Evolutionary conservation across 2,888 invertebrate genomes (phyloP).

Genomic region (Eupithecia abbreviata): DNA sequence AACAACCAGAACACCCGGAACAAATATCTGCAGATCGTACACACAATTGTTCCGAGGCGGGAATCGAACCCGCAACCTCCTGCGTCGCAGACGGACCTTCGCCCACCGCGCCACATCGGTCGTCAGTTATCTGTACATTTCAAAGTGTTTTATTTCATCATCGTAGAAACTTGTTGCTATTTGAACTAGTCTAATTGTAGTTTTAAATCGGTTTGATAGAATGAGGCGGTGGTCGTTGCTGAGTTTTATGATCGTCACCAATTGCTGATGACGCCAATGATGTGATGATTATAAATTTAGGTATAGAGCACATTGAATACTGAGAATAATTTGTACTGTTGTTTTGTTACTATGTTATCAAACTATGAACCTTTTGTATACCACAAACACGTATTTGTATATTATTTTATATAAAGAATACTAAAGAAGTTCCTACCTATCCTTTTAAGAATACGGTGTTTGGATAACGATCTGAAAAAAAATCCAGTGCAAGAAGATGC

Average conservation of each 20-base stretch:
- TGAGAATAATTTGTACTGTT: background rate
- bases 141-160: background rate
- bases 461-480: background rate
- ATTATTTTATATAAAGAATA: too few species aligned
- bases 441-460: background rate
- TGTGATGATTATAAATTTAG: background rate
- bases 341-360: too few species aligned
- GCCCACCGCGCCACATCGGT: too few species aligned
- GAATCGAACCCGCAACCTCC: too few species aligned
- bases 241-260: slow-evolving; percentile 6
- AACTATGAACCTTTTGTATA: too few species aligned
- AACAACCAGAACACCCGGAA: too few species aligned
- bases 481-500: background rate
- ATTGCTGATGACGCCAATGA: slow-evolving; percentile 1
- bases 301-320: background rate
- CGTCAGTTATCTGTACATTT: too few species aligned
- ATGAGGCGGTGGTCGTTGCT: background rate
- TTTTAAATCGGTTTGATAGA: background rate
- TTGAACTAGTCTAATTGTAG: slow-evolving; percentile 1
- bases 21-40: too few species aligned
- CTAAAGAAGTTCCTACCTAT: too few species aligned
- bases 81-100: too few species aligned
- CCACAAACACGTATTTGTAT: too few species aligned
- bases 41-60: too few species aligned
- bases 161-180: background rate